A percentile compares a stretch with the other conserved stretches of the same genome.
phyloP scores from a whole-genome alignment of 2,888 invertebrate species.

The Digitonthophagus gazella region DNA sequence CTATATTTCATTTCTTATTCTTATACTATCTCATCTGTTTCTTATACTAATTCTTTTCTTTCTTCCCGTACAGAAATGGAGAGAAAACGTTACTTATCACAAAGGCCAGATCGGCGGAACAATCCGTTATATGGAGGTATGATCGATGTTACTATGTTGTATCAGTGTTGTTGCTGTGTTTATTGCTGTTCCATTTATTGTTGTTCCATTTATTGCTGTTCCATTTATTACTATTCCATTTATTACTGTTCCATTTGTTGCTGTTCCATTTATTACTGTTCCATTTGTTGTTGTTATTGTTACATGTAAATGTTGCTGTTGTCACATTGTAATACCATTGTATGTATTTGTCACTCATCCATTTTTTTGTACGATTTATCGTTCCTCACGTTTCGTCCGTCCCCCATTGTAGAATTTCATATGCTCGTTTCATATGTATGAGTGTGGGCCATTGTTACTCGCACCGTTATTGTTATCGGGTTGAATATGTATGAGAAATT shows the following conservation, averaged over 20 bases:
- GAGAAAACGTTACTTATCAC: slow-evolving; percentile 54
- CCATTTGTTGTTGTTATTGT: no score
- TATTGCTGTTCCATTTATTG: neutral
- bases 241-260: neutral
- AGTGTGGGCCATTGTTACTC: neutral
- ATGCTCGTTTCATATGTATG: neutral
- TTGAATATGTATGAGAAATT: neutral
- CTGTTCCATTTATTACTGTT: no score
- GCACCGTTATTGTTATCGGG: neutral
- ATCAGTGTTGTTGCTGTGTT: slow-evolving; percentile 1
- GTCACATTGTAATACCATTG: no score
- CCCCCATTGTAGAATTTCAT: neutral
- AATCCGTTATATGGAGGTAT: slow-evolving; percentile 52
- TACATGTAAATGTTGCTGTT: no score
- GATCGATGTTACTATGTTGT: slow-evolving; percentile 27
- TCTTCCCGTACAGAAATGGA: slow-evolving; percentile 49
- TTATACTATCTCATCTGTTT: slow-evolving; percentile 16
- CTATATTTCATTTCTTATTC: slow-evolving; percentile 1
- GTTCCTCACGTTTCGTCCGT: neutral
- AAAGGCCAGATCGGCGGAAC: slow-evolving; percentile 53
- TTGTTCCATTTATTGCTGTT: neutral
- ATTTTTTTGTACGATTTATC: neutral
- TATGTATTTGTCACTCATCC: neutral
- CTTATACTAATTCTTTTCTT: slow-evolving; percentile 34
- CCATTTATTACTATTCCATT: no score